Evolutionary conservation across 1,140 invertebrate species (phyloP).

Genomic region (Drosophila burlai): DNA sequence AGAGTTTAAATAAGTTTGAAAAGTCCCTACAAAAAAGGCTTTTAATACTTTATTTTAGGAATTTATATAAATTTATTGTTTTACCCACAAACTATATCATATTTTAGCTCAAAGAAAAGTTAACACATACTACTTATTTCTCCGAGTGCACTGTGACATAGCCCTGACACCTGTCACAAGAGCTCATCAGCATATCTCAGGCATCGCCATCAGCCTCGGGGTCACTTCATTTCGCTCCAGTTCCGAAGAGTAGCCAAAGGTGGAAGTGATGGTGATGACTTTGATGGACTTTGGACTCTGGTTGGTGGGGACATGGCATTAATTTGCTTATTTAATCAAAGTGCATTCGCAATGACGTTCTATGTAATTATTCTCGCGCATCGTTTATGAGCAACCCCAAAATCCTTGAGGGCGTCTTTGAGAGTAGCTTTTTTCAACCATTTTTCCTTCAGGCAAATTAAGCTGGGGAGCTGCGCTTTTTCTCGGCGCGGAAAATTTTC

Average conservation of each 20-base stretch:
- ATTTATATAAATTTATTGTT: too few relatives aligned
- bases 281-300: not conserved
- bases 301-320: slow-evolving; percentile 4
- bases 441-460: slow-evolving; percentile 34
- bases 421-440: not conserved
- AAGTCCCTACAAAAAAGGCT: too few relatives aligned
- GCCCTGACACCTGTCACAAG: slow-evolving; percentile 71
- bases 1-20: not conserved
- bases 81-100: not conserved
- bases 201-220: not conserved
- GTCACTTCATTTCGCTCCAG: slow-evolving; percentile 27
- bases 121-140: not conserved
- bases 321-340: slow-evolving; percentile 7
- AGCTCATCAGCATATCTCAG: slow-evolving; percentile 36
- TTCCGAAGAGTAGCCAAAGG: not conserved
- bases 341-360: slow-evolving; percentile 23
- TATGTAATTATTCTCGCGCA: slow-evolving; percentile 22
- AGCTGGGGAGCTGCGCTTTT: not conserved
- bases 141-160: not conserved
- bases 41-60: too few relatives aligned
- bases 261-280: too few relatives aligned
- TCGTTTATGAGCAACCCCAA: not conserved
- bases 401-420: not conserved
- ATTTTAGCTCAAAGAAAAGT: not conserved
- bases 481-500: slow-evolving; percentile 7